phyloP scores from a whole-genome alignment of 35 echinoderm and acorn worm species.

The Diadema setosum region DNA sequence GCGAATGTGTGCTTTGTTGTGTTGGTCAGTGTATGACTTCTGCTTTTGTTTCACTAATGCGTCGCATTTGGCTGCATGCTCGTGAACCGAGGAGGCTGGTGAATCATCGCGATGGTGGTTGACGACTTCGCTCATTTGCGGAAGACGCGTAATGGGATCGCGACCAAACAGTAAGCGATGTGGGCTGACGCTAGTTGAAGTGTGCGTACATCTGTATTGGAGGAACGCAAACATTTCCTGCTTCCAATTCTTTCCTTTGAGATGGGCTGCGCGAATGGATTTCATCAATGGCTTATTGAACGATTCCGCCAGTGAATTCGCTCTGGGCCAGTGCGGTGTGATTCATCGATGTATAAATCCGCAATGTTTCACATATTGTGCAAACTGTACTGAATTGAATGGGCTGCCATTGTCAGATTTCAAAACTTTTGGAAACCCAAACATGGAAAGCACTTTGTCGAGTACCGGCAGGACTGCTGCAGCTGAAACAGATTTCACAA shows the following conservation, averaged over 20 bases:
- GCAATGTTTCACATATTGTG: slow-evolving; percentile 28
- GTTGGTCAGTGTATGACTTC: neutral
- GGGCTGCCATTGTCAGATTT: slow-evolving; percentile 61
- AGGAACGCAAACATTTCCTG: slow-evolving; percentile 46
- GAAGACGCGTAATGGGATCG: neutral
- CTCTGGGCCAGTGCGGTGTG: slow-evolving; percentile 56
- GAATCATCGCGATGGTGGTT: neutral
- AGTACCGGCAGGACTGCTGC: slow-evolving; percentile 3
- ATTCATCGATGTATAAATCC: slow-evolving; percentile 78
- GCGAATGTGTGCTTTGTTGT: neutral
- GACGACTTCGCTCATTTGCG: neutral
- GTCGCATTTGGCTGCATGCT: slow-evolving; percentile 14
- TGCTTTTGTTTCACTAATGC: neutral
- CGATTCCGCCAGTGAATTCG: slow-evolving; percentile 42
- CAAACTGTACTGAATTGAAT: neutral
- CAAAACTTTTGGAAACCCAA: slow-evolving; percentile 56
- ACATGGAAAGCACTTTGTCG: slow-evolving; percentile 38
- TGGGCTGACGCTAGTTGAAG: slow-evolving; percentile 47
- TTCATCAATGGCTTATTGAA: slow-evolving; percentile 44
- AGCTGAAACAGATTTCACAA: slow-evolving; percentile 34
- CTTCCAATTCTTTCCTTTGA: slow-evolving; percentile 19
- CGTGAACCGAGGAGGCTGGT: neutral
- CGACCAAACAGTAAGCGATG: slow-evolving; percentile 19
- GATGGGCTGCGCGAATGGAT: slow-evolving; percentile 1
- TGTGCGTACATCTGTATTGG: slow-evolving; percentile 50